Conservation (phyloP, 2,888 invertebrate species). For the Pseudeuparius sepicola region DNA sequence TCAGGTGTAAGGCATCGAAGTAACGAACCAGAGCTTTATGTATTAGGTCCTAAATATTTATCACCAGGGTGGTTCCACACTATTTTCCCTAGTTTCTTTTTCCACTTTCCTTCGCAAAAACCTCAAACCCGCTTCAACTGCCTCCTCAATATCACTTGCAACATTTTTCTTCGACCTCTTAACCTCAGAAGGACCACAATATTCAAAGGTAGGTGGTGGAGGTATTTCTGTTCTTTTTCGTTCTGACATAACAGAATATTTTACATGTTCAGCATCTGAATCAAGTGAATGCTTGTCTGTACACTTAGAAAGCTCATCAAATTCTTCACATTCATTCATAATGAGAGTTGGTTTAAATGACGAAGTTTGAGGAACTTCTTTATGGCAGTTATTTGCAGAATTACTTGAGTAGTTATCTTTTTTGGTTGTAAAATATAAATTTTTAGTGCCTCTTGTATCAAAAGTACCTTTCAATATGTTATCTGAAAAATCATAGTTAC, state of each 20-base stretch:
- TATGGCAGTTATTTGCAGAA: neutral
- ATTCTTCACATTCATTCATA: constrained; percentile 26
- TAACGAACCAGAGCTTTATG: too few species aligned
- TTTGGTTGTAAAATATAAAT: too few species aligned
- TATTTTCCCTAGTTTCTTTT: constrained; percentile 31
- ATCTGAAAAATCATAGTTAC: neutral
- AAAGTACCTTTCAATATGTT: too few species aligned
- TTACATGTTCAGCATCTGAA: constrained; percentile 20
- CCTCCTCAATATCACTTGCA: constrained; percentile 37
- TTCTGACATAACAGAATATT: constrained; percentile 4
- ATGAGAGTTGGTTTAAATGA: constrained; percentile 27
- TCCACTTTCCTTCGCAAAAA: constrained; percentile 46
- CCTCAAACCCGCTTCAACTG: constrained; percentile 46
- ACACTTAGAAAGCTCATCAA: too few species aligned
- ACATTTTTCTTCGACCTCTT: constrained; percentile 21
- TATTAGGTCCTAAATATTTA: too few species aligned
- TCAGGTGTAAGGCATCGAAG: too few species aligned
- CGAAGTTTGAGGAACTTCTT: neutral
- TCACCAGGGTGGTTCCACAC: constrained; percentile 16
- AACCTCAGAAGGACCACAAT: constrained; percentile 43
- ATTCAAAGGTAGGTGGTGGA: constrained; percentile 56
- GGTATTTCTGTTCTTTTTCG: constrained; percentile 46
- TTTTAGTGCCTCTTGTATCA: too few species aligned
- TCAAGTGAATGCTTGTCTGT: too few species aligned
- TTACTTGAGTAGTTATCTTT: too few species aligned